These are phyloP conservation scores for Styela clava DNA, from an alignment of 23 tunicate species.

Conservation along the genomic window DNA sequence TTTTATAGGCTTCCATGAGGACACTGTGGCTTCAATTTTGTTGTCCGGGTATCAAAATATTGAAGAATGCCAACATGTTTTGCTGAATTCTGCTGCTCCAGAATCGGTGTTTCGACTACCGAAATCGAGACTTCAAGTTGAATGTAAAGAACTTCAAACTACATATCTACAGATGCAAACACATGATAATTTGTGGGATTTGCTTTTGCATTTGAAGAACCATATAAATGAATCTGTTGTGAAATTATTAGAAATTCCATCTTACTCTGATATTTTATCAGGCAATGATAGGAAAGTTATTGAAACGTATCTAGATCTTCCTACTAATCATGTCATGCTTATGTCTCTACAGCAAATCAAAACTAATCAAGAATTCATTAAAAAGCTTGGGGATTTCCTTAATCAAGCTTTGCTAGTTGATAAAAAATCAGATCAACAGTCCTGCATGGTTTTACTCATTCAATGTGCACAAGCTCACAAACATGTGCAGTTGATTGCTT, in stretches of 20 bases:
- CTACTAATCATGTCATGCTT: conserved; percentile 30
- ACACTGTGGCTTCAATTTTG: conserved; percentile 41
- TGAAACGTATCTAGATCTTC: conserved; percentile 11
- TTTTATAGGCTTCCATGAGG: conserved; percentile 50
- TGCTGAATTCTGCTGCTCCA: conserved; percentile 44
- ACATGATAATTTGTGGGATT: conserved; percentile 38
- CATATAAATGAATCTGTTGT: neutral
- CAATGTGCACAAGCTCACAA: conserved; percentile 51
- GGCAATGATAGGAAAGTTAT: conserved; percentile 44
- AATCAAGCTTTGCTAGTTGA: neutral
- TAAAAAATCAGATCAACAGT: conserved; percentile 3
- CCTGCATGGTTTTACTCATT: conserved; percentile 50
- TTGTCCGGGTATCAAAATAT: conserved; percentile 14
- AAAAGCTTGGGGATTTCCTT: conserved; percentile 29
- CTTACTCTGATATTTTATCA: conserved; percentile 42
- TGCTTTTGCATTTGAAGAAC: neutral
- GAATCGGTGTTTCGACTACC: conserved; percentile 49
- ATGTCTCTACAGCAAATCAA: conserved; percentile 61
- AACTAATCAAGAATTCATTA: conserved; percentile 37
- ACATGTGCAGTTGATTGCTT: conserved; percentile 48
- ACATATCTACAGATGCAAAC: conserved; percentile 29
- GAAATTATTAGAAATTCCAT: conserved; percentile 36
- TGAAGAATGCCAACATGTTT: conserved; percentile 14
- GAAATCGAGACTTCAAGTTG: conserved; percentile 23
- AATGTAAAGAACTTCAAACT: neutral